A percentile compares a stretch with the other conserved stretches of the same genome.
Evolutionary conservation across 2,888 invertebrate genomes (phyloP).

Genomic region (Dryadula phaetusa): DNA sequence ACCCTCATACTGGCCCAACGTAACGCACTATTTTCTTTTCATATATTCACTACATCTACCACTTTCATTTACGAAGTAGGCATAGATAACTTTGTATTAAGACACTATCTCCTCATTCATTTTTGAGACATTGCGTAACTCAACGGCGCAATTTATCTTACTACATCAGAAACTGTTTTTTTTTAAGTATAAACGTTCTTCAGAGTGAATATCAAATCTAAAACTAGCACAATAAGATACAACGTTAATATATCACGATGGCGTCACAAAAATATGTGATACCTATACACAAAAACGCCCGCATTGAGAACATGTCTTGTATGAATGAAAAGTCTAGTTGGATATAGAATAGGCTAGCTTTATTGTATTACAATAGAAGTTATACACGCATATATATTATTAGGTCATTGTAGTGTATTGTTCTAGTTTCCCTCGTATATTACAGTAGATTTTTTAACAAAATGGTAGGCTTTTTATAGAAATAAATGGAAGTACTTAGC

Average conservation of each 20-base stretch:
- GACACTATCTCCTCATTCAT: not conserved
- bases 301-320: not conserved
- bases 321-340: constrained; percentile 3
- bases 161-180: too few species aligned
- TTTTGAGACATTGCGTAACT: too few species aligned
- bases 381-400: constrained; percentile 1
- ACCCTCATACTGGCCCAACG: constrained; percentile 46
- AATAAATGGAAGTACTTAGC: not conserved
- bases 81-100: not conserved
- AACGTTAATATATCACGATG: not conserved
- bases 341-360: not conserved
- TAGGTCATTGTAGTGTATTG: not conserved
- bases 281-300: not conserved
- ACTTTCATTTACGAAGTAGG: not conserved
- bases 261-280: not conserved
- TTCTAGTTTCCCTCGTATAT: not conserved
- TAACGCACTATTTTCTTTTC: constrained; percentile 11
- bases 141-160: too few species aligned
- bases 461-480: not conserved
- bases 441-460: not conserved
- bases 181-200: not conserved
- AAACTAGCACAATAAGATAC: not conserved
- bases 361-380: constrained; percentile 15
- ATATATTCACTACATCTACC: not conserved
- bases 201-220: not conserved